Evolutionary conservation across 1,140 invertebrate species (phyloP), one percentile per base, ranked within the genome.

Genomic region (Papilio xuthus): DNA sequence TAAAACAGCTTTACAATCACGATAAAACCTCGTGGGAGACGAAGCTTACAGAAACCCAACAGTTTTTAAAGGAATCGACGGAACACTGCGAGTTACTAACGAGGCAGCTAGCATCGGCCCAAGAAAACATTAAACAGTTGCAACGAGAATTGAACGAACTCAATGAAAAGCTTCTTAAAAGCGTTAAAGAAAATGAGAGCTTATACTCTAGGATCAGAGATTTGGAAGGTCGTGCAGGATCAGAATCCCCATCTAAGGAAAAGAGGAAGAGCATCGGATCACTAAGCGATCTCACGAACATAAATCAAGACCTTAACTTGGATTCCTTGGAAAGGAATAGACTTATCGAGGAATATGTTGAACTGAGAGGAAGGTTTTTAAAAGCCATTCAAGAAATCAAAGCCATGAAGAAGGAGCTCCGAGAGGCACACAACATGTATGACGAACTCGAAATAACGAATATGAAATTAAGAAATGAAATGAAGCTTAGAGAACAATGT

Each of bases 381-480:
- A 97, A 97, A 89, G 97, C 97, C 0, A 96, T 98, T 0, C 94
- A 96, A 78, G 97, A 98, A 94, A 98, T 98, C 20, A 94, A 96
- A 81, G 96, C 96, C 4, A 96, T 98, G 95, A 97, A 97, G 81
- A 95, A 96, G 23, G 97, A 98, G 86, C 92, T 98, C 0, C 95
- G 96, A n/a, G 96, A 97, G 83, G 96, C 97, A 4, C 96, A 98
- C 85, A 96, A 96, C 23, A 96, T 96, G 84, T 97, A 96, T 84
- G 97, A 98, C 89, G 96, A 96, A 80, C 90, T 98, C 9, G 97
- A 98, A 88, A 89, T 98, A 32, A 95, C 96, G 32, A 96, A 97
- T 82, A 95, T 97, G 78, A 96, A 96, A 44, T 93, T 97, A 47
- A 96, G 96, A 71, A 96, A 97, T 87, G 97, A 97, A 86, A 93